A percentile compares a stretch with the other conserved stretches of the same genome.
Evolutionary conservation across 2,888 invertebrate genomes (phyloP).

Genomic region (Leptinotarsa juncta): DNA sequence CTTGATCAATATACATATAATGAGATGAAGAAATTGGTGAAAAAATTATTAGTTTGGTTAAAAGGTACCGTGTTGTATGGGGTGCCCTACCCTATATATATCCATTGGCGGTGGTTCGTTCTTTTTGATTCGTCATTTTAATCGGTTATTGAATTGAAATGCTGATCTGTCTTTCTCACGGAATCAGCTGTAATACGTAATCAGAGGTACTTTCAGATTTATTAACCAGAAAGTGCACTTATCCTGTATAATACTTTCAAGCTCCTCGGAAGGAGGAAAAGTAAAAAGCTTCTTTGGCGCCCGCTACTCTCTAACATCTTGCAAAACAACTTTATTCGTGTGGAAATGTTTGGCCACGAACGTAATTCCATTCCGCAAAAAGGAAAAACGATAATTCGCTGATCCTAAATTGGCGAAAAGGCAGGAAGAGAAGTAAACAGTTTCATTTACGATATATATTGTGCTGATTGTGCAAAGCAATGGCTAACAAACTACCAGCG

Average conservation of each 20-base stretch:
- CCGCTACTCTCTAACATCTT: conserved; percentile 13
- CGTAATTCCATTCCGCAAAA: conserved; percentile 6
- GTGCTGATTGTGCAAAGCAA: conserved; percentile 5
- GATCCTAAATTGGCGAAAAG: conserved; percentile 7
- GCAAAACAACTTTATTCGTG: conserved; percentile 17
- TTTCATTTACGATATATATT: conserved; percentile 11
- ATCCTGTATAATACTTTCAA: conserved; percentile 3
- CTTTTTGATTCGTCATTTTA: no score
- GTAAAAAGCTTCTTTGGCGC: conserved; percentile 4
- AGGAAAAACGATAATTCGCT: conserved; percentile 16
- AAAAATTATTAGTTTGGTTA: no score
- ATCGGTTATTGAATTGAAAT: background rate
- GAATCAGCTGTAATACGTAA: background rate
- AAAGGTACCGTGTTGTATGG: no score
- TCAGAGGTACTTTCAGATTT: background rate
- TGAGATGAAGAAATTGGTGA: no score
- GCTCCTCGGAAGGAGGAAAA: background rate
- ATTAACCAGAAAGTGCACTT: conserved; percentile 4
- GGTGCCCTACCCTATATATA: no score
- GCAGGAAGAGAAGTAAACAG: conserved; percentile 16
- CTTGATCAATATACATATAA: no score
- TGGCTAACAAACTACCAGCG: background rate
- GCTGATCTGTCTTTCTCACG: background rate
- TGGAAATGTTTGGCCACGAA: conserved; percentile 8
- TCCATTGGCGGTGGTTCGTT: no score